These are phyloP conservation scores for Alouatta caraya DNA, from an alignment of 2,797 vertebrate species.

Conservation along the genomic window DNA sequence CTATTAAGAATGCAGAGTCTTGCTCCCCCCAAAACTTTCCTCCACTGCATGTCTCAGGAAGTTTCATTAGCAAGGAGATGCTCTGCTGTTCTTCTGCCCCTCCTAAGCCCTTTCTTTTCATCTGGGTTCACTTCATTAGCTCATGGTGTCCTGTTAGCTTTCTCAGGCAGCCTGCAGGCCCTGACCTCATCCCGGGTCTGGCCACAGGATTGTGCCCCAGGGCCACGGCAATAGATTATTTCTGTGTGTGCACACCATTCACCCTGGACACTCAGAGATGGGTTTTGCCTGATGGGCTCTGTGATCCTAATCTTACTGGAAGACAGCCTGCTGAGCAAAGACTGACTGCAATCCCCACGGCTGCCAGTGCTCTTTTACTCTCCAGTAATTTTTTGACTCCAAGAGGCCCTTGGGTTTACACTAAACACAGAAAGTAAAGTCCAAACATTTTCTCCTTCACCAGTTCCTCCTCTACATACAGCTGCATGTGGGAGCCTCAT, in stretches of 20 bases:
- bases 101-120: neutral
- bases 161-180: neutral
- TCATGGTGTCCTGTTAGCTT: neutral
- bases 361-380: neutral
- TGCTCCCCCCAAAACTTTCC: neutral
- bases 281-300: neutral
- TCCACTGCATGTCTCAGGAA: no score
- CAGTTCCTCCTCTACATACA: neutral
- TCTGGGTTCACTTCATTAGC: neutral
- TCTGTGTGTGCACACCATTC: neutral
- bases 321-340: neutral
- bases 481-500: neutral
- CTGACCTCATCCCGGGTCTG: neutral
- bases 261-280: neutral
- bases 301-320: neutral
- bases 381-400: neutral
- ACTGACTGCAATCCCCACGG: neutral
- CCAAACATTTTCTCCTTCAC: neutral
- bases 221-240: neutral
- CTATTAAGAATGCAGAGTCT: neutral
- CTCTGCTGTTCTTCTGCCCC: neutral
- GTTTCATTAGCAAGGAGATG: neutral
- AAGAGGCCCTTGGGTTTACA: neutral
- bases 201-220: neutral
- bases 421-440: neutral